A percentile compares a stretch with the other conserved stretches of the same genome.
Evolutionary conservation across 2,113 vertebrate species (phyloP).

Genomic region (Corvus moneduloides): DNA sequence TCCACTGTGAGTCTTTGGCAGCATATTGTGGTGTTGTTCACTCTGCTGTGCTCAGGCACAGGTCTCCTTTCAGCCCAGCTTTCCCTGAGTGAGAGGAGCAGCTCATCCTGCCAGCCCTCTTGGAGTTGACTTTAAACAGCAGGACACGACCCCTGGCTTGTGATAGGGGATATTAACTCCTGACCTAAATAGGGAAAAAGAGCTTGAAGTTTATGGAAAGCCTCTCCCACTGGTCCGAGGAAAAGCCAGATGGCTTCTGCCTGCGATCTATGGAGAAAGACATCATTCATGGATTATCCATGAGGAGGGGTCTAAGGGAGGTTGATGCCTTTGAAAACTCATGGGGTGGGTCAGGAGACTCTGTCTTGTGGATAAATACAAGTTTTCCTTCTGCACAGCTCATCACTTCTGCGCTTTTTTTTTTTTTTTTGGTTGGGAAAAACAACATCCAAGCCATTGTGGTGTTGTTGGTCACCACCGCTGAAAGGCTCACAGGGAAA

Average conservation of each 20-base stretch:
- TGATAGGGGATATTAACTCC: constrained; percentile 4
- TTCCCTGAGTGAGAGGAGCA: neutral
- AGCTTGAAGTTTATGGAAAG: neutral
- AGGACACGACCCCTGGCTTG: neutral
- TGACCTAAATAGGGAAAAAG: neutral
- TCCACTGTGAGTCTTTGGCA: constrained; percentile 34
- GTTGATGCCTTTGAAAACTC: neutral
- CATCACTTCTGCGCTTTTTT: neutral
- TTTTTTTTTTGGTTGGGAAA: neutral
- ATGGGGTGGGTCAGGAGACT: neutral
- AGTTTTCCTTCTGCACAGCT: neutral
- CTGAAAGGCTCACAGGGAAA: neutral
- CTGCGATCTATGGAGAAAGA: neutral
- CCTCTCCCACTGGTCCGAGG: neutral
- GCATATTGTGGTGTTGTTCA: constrained; percentile 3
- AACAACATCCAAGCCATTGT: neutral
- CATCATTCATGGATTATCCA: neutral
- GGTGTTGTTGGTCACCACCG: neutral
- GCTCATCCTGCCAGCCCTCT: neutral
- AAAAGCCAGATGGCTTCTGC: neutral
- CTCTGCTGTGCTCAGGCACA: constrained; percentile 11
- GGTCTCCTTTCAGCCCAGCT: constrained; percentile 26
- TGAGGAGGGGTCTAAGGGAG: neutral
- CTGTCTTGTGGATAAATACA: neutral
- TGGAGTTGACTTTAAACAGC: neutral